phyloP scores from a whole-genome alignment of 2,797 vertebrate species.

The Tarsius wallacei region DNA sequence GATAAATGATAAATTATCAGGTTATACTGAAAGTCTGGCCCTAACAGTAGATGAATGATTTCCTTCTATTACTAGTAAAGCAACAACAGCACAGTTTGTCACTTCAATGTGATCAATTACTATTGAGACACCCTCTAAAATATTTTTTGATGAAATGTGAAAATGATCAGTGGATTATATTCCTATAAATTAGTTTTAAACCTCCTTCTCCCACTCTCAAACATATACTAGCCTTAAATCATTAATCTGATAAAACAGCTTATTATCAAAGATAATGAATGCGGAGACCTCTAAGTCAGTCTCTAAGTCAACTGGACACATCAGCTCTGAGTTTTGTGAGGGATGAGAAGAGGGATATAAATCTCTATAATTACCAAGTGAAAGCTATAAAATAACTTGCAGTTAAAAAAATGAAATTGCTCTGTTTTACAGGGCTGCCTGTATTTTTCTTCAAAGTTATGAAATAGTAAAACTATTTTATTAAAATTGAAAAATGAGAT shows the following conservation, averaged over 20 bases:
- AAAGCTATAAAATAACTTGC: constrained; percentile 70
- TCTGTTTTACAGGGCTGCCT: neutral
- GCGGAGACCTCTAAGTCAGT: constrained; percentile 78
- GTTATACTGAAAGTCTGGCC: constrained; percentile 56
- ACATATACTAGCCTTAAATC: constrained; percentile 87
- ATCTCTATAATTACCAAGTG: constrained; percentile 85
- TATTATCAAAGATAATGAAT: constrained; percentile 88
- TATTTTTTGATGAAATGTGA: constrained; percentile 85
- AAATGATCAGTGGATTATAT: constrained; percentile 86
- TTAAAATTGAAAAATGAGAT: constrained; percentile 76
- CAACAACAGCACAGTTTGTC: constrained; percentile 72
- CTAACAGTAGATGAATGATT: constrained; percentile 75
- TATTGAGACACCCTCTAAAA: constrained; percentile 81
- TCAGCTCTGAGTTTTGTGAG: constrained; percentile 82
- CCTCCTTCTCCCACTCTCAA: constrained; percentile 76
- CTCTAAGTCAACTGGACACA: constrained; percentile 80
- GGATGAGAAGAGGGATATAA: constrained; percentile 74
- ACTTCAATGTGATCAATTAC: constrained; percentile 80
- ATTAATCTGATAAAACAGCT: constrained; percentile 82
- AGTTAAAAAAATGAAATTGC: constrained; percentile 72
- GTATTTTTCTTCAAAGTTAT: constrained; percentile 61
- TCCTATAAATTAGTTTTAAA: constrained; percentile 86
- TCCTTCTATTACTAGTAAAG: constrained; percentile 75
- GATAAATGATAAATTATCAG: constrained; percentile 48
- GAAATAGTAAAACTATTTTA: constrained; percentile 63